Conservation (phyloP, 2,797 vertebrate genomes). For the Zalophus californianus region DNA sequence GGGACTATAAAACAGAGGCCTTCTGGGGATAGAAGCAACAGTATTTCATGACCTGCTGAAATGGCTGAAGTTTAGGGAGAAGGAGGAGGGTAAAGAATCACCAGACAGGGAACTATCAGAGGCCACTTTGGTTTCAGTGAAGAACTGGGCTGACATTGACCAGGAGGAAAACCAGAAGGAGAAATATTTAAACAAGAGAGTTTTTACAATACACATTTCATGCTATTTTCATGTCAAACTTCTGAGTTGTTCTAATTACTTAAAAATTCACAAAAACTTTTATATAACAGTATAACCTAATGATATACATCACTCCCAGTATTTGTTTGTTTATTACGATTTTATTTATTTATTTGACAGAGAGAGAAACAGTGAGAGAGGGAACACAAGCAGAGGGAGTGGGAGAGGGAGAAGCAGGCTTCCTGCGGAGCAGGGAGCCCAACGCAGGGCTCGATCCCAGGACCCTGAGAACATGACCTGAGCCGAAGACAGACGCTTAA, state of each 20-base stretch:
- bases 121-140: neutral
- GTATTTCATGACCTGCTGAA: neutral
- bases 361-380: too few species aligned
- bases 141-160: neutral
- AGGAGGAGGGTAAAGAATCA: neutral
- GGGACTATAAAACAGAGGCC: neutral
- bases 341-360: too few species aligned
- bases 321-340: neutral
- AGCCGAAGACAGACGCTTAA: too few species aligned
- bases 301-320: neutral
- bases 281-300: neutral
- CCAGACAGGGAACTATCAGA: neutral
- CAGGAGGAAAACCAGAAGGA: neutral
- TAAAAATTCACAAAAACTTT: neutral
- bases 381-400: too few species aligned
- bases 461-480: too few species aligned
- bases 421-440: too few species aligned
- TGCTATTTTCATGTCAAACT: constrained; percentile 52
- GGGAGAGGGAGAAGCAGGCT: too few species aligned
- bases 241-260: constrained; percentile 34
- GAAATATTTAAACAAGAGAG: constrained; percentile 30
- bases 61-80: neutral
- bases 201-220: constrained; percentile 1
- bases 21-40: neutral
- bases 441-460: too few species aligned